Conservation (phyloP, 37 sponge, comb jelly and placozoan species). For the Spongia lamella region DNA sequence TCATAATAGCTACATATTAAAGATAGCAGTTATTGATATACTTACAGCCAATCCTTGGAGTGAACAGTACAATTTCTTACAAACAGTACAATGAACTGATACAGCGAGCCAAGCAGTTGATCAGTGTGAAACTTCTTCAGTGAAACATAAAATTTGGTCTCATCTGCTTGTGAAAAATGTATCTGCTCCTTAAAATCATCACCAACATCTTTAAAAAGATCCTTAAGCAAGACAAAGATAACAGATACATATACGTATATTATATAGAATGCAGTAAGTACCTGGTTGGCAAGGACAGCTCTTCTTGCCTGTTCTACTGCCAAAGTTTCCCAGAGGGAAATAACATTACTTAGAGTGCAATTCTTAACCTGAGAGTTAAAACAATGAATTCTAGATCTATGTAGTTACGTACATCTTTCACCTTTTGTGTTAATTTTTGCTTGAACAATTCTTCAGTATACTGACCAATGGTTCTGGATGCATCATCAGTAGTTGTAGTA, state of each 20-base stretch:
- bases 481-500: too few species aligned
- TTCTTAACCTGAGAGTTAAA: conserved; percentile 19
- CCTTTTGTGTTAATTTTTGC: too few species aligned
- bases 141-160: neutral
- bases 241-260: too few species aligned
- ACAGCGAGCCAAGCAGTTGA: conserved; percentile 38
- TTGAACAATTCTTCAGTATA: too few species aligned
- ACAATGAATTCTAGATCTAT: too few species aligned
- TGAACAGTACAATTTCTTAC: neutral
- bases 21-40: too few species aligned
- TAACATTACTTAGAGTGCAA: conserved; percentile 41
- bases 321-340: conserved; percentile 70
- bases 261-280: too few species aligned
- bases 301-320: conserved; percentile 48
- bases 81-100: conserved; percentile 52
- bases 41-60: conserved; percentile 37
- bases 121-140: conserved; percentile 15
- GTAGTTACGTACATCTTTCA: too few species aligned
- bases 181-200: neutral
- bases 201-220: neutral
- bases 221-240: neutral
- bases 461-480: too few species aligned
- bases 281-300: conserved; percentile 32
- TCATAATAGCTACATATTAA: too few species aligned
- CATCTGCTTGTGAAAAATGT: neutral